Base-by-base conservation (phyloP, 2,797 vertebrate species). In the Pagetopsis macropterus region DNA sequence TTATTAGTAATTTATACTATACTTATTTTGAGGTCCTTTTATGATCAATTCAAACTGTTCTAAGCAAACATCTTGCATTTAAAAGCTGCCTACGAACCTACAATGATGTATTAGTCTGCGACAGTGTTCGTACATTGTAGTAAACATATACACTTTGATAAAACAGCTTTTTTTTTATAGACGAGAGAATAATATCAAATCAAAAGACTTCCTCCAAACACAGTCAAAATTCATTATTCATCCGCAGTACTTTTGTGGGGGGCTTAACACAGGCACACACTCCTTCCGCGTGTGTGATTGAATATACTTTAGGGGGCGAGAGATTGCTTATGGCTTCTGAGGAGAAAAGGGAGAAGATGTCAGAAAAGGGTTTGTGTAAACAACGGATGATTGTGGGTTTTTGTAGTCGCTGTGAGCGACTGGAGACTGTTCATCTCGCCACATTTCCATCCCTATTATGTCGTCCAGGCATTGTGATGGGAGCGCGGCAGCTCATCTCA, bases 401-500 rank as follows among this genome's bases (percentile, higher is more conserved):
- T 87, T 79, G 64, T 52, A 82, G 75, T 78, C 68, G 61, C 68
- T 65, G 72, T 52, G 78, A 87, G 75, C 71, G 83, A 82, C 79
- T 71, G 69, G 86, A 65, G 83, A 76, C 71, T 87, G 86, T 92
- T 92, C 84, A 90, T 91, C 82, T 81, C 61, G 43, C 74, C 80
- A 88, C 84, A 93, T 93, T 92, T 93, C 88, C 88, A 90, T 87
- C 83, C 85, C 89, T 84, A 82, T 93, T 90, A 91, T 91, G 91
- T 92, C 76, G 88, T 91, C 87, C 89, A 88, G 84, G 85, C 87
- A 87, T 86, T 90, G 87, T 89, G 89, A 89, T 79, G 70, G 72
- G 87, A 89, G 86, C 78, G 84, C 85, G 77, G 87, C 88, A 79
- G 76, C 92, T 94, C 92, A 94, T 94, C 91, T 96, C 95, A 95